These are phyloP conservation scores for Seladonia tumulorum DNA, from an alignment of 2,888 invertebrate genomes.

Conservation along the genomic window DNA sequence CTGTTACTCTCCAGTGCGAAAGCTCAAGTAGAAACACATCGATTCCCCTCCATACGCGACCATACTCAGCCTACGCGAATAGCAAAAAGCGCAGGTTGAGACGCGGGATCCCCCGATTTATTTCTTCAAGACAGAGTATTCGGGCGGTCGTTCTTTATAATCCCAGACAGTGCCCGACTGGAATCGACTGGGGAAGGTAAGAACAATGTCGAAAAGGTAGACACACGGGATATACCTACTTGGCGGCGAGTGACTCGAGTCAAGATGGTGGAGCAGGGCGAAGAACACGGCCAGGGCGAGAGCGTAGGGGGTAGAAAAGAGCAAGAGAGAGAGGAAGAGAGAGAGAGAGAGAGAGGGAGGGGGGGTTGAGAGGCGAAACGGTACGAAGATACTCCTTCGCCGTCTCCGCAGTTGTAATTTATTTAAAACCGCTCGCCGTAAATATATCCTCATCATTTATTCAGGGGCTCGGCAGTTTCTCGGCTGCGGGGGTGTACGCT, in stretches of 20 bases:
- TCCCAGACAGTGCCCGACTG: conserved; percentile 58
- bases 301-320: background rate
- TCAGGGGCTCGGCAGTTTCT: conserved; percentile 77
- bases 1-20: background rate
- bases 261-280: conserved; percentile 49
- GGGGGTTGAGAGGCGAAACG: conserved; percentile 53
- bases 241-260: conserved; percentile 33
- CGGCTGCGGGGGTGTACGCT: conserved; percentile 72
- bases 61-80: background rate
- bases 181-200: conserved; percentile 52
- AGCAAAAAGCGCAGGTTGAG: background rate
- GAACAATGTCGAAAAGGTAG: conserved; percentile 67
- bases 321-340: background rate
- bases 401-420: conserved; percentile 83
- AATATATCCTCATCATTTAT: conserved; percentile 84
- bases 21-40: background rate
- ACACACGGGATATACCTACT: conserved; percentile 53
- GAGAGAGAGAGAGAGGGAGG: background rate
- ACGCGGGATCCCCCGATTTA: conserved; percentile 44
- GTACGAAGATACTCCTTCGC: conserved; percentile 76
- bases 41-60: background rate
- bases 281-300: background rate
- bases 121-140: conserved; percentile 37
- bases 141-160: conserved; percentile 59
- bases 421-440: conserved; percentile 84